Percentiles rank a stretch among this genome's conserved stretches.
Evolutionary conservation across 2,113 vertebrate species (phyloP).

Genomic region (human): DNA sequence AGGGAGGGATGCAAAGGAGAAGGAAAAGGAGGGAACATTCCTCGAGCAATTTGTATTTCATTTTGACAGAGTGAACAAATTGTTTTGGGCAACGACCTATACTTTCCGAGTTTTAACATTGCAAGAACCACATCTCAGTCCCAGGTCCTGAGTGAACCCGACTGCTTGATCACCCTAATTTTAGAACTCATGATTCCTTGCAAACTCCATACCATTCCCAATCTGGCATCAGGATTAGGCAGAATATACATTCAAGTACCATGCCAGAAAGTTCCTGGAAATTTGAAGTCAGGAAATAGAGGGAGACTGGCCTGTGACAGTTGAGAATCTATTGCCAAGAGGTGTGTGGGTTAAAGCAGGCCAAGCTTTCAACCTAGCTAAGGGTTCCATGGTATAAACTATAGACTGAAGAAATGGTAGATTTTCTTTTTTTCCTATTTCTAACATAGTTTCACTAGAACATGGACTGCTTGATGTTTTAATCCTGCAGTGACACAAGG

Average conservation of each 20-base stretch:
- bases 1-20: rapidly evolving
- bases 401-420: rapidly evolving
- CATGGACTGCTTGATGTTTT: background rate
- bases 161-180: background rate
- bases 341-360: rapidly evolving
- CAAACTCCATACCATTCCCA: background rate
- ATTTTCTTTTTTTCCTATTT: background rate
- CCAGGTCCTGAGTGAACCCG: background rate
- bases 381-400: background rate
- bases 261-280: background rate
- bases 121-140: background rate
- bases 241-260: background rate
- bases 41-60: background rate
- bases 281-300: background rate
- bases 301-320: background rate
- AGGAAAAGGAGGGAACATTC: background rate
- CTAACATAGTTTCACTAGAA: background rate
- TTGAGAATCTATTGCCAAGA: background rate
- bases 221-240: background rate
- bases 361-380: background rate
- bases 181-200: background rate
- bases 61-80: background rate
- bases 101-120: background rate
- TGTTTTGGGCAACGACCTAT: background rate
- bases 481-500: background rate